Percentiles rank a stretch among this genome's conserved stretches.
Evolutionary conservation across 2,113 vertebrate genomes (phyloP).

Genomic region (Alces alces): DNA sequence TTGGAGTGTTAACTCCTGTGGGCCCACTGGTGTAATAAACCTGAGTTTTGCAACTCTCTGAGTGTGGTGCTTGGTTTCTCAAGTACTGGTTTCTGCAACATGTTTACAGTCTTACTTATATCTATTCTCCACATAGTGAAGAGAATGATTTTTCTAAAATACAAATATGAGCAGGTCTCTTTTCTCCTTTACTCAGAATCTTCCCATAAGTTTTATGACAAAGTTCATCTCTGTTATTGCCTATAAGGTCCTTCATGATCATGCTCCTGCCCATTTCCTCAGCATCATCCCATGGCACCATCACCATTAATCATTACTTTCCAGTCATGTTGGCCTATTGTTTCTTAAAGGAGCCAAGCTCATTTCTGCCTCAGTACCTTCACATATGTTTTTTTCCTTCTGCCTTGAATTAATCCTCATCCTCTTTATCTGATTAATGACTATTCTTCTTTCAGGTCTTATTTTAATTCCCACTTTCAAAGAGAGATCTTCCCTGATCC

Average conservation of each 20-base stretch:
- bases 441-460: background rate
- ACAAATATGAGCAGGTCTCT: background rate
- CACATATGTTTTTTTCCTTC: background rate
- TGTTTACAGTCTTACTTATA: background rate
- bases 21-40: too few species aligned
- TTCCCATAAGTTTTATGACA: background rate
- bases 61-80: too few species aligned
- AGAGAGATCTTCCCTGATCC: background rate
- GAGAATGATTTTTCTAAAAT: background rate
- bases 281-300: background rate
- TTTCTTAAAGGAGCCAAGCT: background rate
- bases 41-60: too few species aligned
- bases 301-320: background rate
- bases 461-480: background rate
- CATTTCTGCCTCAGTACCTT: background rate
- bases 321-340: background rate
- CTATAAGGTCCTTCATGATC: background rate
- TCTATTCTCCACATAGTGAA: background rate
- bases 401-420: background rate
- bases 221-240: background rate
- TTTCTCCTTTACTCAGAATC: background rate
- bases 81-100: too few species aligned
- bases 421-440: background rate
- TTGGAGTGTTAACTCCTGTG: too few species aligned
- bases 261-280: background rate